Evolutionary conservation across 2,113 vertebrate genomes (phyloP).

Genomic region (Grallaria varia): DNA sequence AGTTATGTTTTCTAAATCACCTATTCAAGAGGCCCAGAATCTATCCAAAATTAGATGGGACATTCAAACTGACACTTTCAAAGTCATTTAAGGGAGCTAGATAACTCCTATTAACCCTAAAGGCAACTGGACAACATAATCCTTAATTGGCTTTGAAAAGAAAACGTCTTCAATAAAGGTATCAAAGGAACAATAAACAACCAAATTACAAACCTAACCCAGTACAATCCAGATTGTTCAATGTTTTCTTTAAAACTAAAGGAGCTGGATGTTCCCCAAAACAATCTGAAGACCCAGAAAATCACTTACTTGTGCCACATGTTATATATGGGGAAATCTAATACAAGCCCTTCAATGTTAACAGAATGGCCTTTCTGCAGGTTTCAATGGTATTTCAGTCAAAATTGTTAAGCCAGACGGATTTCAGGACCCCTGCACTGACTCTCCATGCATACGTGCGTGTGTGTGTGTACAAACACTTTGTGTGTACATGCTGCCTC

Average conservation of each 20-base stretch:
- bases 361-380: not conserved
- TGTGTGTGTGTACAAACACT: not conserved
- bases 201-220: not conserved
- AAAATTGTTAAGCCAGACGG: not conserved
- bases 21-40: not conserved
- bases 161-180: not conserved
- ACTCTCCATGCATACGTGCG: accelerated
- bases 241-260: not conserved
- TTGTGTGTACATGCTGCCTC: not conserved
- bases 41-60: not conserved
- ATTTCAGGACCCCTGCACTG: not conserved
- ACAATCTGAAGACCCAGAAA: not conserved
- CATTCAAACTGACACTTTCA: not conserved
- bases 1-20: not conserved
- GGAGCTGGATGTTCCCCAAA: not conserved
- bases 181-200: not conserved
- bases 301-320: not conserved
- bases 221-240: not conserved
- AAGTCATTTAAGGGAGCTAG: not conserved
- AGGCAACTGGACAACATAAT: not conserved
- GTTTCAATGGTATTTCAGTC: not conserved
- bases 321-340: not conserved
- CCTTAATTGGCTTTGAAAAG: not conserved
- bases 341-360: not conserved
- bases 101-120: not conserved